Evolutionary conservation across 2,113 vertebrate species (phyloP).

Genomic region (Albula goreensis): DNA sequence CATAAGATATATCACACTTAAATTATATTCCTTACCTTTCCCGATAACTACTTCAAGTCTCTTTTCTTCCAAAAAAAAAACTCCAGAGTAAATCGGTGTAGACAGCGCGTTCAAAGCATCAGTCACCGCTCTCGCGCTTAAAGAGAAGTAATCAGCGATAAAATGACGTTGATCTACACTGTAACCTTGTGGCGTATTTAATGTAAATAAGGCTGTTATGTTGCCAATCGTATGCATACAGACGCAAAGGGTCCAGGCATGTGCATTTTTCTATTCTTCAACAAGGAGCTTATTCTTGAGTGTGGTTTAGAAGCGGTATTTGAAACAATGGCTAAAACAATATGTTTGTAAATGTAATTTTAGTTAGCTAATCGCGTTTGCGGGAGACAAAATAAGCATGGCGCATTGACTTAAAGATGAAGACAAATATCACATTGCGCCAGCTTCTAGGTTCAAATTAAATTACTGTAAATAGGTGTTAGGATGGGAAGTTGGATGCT

Average conservation of each 20-base stretch:
- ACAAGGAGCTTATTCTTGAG: constrained; percentile 85
- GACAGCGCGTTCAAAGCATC: constrained; percentile 84
- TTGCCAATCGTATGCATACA: constrained; percentile 91
- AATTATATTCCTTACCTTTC: constrained; percentile 85
- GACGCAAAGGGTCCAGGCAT: constrained; percentile 82
- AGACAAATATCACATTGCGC: constrained; percentile 72
- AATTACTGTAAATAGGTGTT: constrained; percentile 52
- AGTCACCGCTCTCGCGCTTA: constrained; percentile 86
- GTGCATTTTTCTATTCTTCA: constrained; percentile 82
- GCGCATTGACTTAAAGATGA: constrained; percentile 79
- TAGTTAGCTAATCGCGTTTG: constrained; percentile 80
- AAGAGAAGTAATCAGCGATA: constrained; percentile 97
- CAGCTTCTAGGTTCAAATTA: constrained; percentile 67
- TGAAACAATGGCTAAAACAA: constrained; percentile 83
- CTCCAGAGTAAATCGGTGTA: constrained; percentile 80
- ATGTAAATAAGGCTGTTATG: constrained; percentile 99
- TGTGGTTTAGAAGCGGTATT: constrained; percentile 82
- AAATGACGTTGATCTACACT: constrained; percentile 98
- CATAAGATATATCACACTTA: constrained; percentile 42
- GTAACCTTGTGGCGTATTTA: constrained; percentile 99
- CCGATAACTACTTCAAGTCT: constrained; percentile 82
- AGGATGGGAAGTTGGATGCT: constrained; percentile 67
- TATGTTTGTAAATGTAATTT: constrained; percentile 92
- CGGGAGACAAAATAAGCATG: constrained; percentile 83
- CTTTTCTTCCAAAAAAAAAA: constrained; percentile 75